These are phyloP conservation scores for Acanthisitta chloris DNA, from an alignment of 2,113 vertebrate genomes.

Conservation along the genomic window DNA sequence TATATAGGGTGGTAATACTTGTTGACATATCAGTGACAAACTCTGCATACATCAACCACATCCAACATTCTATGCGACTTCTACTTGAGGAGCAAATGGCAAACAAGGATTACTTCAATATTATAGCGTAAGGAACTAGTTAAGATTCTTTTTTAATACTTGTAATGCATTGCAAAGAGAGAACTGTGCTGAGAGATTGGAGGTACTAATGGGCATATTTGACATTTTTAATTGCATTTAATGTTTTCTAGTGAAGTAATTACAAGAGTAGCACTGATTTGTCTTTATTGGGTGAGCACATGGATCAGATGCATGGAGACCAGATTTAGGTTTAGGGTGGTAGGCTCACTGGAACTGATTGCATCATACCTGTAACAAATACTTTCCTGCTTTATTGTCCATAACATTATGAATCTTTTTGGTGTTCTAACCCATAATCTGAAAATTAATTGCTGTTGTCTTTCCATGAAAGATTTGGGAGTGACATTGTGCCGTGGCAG, in stretches of 20 bases:
- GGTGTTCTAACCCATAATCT: neutral
- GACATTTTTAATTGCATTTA: neutral
- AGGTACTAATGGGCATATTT: neutral
- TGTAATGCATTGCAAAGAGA: neutral
- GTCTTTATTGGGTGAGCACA: neutral
- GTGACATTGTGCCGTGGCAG: constrained; percentile 69
- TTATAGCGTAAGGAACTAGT: constrained; percentile 70
- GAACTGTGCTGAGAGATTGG: neutral
- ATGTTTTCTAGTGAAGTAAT: neutral
- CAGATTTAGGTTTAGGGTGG: neutral
- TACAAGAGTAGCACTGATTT: neutral
- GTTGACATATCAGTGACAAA: constrained; percentile 77
- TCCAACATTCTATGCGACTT: constrained; percentile 77
- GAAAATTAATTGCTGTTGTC: neutral
- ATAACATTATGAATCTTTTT: neutral
- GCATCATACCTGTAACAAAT: neutral
- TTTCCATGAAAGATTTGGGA: constrained; percentile 73
- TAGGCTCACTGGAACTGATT: neutral
- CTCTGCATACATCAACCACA: constrained; percentile 70
- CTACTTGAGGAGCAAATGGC: constrained; percentile 82
- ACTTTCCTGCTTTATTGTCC: neutral
- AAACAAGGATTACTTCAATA: constrained; percentile 78
- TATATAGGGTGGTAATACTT: constrained; percentile 77
- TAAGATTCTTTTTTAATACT: neutral
- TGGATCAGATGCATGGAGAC: neutral